Percentiles rank a stretch among this genome's conserved stretches.
phyloP scores from a whole-genome alignment of 2,113 vertebrate species.

The Menura novaehollandiae region DNA sequence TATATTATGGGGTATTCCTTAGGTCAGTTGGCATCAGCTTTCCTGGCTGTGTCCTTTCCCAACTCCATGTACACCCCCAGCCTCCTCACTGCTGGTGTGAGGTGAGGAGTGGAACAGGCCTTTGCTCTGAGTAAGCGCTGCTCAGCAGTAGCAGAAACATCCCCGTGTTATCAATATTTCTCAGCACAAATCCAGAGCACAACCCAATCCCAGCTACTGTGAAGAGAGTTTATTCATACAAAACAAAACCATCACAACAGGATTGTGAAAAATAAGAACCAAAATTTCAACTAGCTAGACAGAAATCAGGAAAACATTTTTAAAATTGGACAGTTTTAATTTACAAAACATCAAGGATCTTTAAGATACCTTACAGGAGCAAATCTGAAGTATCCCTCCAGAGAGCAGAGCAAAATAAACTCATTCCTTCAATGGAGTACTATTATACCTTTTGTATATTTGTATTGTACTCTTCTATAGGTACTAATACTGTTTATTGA shows the following conservation, averaged over 20 bases:
- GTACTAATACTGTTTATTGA: background rate
- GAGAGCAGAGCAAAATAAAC: background rate
- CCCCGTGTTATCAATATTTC: background rate
- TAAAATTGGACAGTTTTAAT: background rate
- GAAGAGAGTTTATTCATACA: background rate
- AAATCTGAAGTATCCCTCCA: background rate
- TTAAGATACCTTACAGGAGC: background rate
- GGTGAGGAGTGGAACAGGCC: background rate
- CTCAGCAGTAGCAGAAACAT: background rate
- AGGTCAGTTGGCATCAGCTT: background rate
- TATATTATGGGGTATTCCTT: no score
- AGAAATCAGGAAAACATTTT: background rate
- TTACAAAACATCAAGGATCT: background rate
- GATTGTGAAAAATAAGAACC: background rate
- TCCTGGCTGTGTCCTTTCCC: background rate
- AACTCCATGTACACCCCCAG: accelerated
- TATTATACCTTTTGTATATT: background rate
- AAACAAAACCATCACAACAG: background rate
- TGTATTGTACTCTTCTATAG: background rate
- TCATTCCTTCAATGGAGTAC: background rate
- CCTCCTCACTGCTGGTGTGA: background rate
- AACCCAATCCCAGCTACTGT: background rate
- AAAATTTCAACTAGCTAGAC: background rate
- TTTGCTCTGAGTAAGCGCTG: background rate
- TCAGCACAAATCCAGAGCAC: background rate